These are phyloP conservation scores for Oreochromis grahami DNA, from an alignment of 2,797 vertebrate species.

Conservation along the genomic window DNA sequence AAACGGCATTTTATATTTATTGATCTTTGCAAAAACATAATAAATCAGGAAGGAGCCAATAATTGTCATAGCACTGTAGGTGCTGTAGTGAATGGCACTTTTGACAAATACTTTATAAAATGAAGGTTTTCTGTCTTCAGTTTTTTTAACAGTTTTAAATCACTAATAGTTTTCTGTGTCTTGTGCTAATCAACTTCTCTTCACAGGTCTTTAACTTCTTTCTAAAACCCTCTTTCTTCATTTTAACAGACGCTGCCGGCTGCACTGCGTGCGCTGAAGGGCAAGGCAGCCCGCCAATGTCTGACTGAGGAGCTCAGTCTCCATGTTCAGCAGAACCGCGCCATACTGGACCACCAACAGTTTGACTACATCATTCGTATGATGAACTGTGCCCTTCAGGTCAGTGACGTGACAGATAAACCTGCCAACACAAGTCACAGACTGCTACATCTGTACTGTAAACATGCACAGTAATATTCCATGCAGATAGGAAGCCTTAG, in stretches of 20 bases:
- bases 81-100: background rate
- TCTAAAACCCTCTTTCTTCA: background rate
- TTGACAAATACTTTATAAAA: background rate
- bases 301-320: constrained; percentile 90
- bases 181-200: background rate
- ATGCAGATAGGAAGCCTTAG: background rate
- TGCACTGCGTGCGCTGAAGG: constrained; percentile 93
- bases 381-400: constrained; percentile 99
- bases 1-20: background rate
- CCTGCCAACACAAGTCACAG: background rate
- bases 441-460: background rate
- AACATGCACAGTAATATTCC: background rate
- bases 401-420: constrained; percentile 35
- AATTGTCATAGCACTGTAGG: background rate
- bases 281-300: constrained; percentile 93
- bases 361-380: constrained; percentile 95
- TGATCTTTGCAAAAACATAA: background rate
- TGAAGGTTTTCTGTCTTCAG: background rate
- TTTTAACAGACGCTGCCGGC: constrained; percentile 86
- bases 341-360: constrained; percentile 96
- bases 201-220: background rate
- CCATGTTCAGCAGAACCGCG: constrained; percentile 93
- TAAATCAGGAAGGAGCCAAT: background rate
- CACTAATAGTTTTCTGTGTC: background rate
- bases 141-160: background rate